A percentile compares a stretch with the other conserved stretches of the same genome.
Conservation (phyloP, 2,113 vertebrate genomes). For the Panthera uncia region DNA sequence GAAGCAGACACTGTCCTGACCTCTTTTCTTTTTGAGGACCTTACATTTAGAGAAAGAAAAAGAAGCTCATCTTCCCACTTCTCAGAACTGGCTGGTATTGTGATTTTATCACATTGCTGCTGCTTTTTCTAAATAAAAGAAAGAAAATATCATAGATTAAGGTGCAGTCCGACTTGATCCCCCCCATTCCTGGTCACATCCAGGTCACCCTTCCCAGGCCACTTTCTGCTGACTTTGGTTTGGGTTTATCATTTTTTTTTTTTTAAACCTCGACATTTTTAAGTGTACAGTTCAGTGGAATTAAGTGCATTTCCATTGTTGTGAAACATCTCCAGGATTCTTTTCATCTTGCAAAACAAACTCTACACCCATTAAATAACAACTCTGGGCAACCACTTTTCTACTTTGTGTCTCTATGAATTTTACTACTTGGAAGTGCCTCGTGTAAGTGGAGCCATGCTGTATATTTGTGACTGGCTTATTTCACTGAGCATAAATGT, state of each 20-base stretch:
- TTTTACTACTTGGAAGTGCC: neutral
- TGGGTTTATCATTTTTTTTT: neutral
- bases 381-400: neutral
- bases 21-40: neutral
- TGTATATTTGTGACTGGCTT: neutral
- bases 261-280: neutral
- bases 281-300: neutral
- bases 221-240: neutral
- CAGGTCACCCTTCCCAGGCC: neutral
- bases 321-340: neutral
- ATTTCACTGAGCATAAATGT: neutral
- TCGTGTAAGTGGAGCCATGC: rapidly evolving
- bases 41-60: neutral
- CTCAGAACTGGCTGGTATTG: neutral
- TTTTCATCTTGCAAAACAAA: neutral
- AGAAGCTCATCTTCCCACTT: neutral
- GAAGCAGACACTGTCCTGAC: neutral
- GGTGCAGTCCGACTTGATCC: neutral
- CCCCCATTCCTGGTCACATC: neutral
- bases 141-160: neutral
- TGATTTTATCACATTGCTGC: neutral
- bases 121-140: neutral
- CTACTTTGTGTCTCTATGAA: neutral
- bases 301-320: neutral
- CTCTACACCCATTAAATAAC: neutral